phyloP scores from a whole-genome alignment of 2,888 invertebrate species.

The Sylvicola fuscatus region DNA sequence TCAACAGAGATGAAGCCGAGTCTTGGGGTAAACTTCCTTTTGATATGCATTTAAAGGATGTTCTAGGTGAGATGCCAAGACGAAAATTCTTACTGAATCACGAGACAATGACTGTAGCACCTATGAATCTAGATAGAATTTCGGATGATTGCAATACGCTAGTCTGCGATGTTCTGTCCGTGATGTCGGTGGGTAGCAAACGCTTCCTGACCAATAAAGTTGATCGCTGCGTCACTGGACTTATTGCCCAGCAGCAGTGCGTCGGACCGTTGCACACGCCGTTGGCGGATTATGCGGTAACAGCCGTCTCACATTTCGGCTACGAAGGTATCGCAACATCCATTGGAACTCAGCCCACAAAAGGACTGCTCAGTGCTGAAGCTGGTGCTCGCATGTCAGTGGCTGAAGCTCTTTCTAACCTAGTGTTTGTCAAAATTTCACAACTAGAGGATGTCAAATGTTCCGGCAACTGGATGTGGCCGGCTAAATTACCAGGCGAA shows the following conservation, averaged over 20 bases:
- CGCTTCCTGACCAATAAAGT: slow-evolving; percentile 91
- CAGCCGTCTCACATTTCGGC: slow-evolving; percentile 68
- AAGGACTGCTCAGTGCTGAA: slow-evolving; percentile 62
- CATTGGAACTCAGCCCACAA: slow-evolving; percentile 93
- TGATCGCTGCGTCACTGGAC: slow-evolving; percentile 82
- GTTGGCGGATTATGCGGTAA: slow-evolving; percentile 81
- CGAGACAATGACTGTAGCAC: slow-evolving; percentile 13
- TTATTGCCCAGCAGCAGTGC: slow-evolving; percentile 95
- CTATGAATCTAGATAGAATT: slow-evolving; percentile 9
- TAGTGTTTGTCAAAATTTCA: slow-evolving; percentile 52
- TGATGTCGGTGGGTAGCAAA: slow-evolving; percentile 88
- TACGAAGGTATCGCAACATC: slow-evolving; percentile 79
- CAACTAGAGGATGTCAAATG: slow-evolving; percentile 78
- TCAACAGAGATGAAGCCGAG: slow-evolving; percentile 17
- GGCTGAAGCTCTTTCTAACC: slow-evolving; percentile 82
- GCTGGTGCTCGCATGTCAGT: slow-evolving; percentile 89
- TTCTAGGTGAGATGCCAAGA: slow-evolving; percentile 65
- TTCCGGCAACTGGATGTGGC: slow-evolving; percentile 99
- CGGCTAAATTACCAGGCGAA: slow-evolving; percentile 84
- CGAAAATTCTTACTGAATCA: slow-evolving; percentile 38
- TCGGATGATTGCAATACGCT: slow-evolving; percentile 40
- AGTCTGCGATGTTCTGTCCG: slow-evolving; percentile 56
- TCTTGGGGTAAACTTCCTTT: slow-evolving; percentile 42
- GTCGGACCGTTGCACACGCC: slow-evolving; percentile 95
- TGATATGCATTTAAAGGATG: slow-evolving; percentile 71